Evolutionary conservation across 2,113 vertebrate genomes (phyloP).

Genomic region (Brevimyrus niger): DNA sequence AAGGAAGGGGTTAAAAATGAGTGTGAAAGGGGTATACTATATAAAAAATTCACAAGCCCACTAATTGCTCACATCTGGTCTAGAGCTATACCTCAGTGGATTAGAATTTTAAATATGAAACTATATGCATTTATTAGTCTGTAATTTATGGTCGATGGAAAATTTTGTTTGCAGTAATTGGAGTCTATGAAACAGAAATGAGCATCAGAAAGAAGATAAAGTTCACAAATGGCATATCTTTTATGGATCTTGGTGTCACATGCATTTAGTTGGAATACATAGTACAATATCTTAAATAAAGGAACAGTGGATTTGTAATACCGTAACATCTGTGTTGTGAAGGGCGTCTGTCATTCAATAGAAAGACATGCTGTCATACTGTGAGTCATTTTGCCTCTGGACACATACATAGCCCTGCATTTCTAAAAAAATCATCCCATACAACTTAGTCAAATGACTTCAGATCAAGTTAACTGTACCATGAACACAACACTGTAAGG

Average conservation of each 20-base stretch:
- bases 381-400: not conserved
- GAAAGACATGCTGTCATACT: not conserved
- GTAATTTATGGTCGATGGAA: not conserved
- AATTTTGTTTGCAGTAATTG: not conserved
- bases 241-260: not conserved
- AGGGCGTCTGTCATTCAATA: not conserved
- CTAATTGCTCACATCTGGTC: not conserved
- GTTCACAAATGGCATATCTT: not conserved
- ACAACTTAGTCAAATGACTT: not conserved
- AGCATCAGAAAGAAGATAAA: not conserved
- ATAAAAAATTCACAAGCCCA: not conserved
- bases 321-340: not conserved
- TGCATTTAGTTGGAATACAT: not conserved
- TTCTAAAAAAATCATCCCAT: not conserved
- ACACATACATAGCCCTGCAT: not conserved
- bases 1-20: not conserved
- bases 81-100: not conserved
- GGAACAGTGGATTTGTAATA: not conserved
- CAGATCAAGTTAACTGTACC: not conserved
- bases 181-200: not conserved
- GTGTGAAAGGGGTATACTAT: not conserved
- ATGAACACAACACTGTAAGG: not conserved
- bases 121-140: not conserved
- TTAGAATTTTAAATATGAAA: not conserved
- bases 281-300: not conserved